Base-by-base conservation (phyloP, 2,888 invertebrate species). In the Agelastica alni region DNA sequence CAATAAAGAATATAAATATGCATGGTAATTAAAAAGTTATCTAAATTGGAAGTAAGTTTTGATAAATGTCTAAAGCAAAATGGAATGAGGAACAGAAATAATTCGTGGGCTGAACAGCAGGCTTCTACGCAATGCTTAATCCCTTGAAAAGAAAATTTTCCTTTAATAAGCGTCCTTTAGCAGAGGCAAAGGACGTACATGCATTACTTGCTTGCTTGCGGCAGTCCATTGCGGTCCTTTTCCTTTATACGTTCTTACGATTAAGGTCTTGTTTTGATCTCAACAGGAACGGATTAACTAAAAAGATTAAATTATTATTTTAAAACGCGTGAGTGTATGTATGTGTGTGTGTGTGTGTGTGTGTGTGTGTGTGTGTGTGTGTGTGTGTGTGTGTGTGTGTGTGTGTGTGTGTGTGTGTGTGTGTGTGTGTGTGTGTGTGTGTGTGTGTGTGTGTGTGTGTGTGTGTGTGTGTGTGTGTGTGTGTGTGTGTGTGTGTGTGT, bases 141-240 rank as follows among this genome's bases (percentile, higher is more conserved):
- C 53, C 53, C 53, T 49, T 54, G 53, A 54, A 51, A 57, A 58
- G 53, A 51, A 54, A 54, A 46, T 37, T 53, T 44, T 45, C 51
- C 46, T 37, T 53, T 43, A 41, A 48, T 44, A 44, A 44, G 32
- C 43, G 36, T 45, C 37, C 51, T 47, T 53, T 37, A 43, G 57
- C 37, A 51, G 36, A 48, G 30, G 51, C 45, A 12, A 42, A 42
- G 26, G 42, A 36, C 42, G 5, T 26, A 16, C 26, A 16, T 9
- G 9, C 26, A 42, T 16, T 26, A n/a, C 20, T 12, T n/a, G 39
- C 18, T 28, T 43, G 28, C 45, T 44, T 44, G 36, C 36, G 36
- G 36, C 17, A n/a, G 31, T 20, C 22, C 18, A 32, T 28, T 44
- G 32, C 44, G 10, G 32, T n/a, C 18, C 30, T 32, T 44, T 41